Conservation (phyloP, 2,888 invertebrate species). For the Rhingia campestris region DNA sequence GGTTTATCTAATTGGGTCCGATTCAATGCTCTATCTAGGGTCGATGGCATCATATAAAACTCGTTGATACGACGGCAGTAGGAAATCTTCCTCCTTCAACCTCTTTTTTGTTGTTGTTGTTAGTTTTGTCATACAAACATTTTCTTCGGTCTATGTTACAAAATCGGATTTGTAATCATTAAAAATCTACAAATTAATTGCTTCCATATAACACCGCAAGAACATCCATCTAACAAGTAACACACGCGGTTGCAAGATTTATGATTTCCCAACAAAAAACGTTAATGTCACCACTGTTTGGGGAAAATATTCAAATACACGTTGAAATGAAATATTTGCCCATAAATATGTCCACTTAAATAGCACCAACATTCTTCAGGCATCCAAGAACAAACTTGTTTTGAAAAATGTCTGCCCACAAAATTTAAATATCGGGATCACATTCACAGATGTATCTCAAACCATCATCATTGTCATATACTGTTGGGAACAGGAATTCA, state of each 20-base stretch:
- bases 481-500: slow-evolving; percentile 36
- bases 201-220: slow-evolving; percentile 14
- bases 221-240: slow-evolving; percentile 16
- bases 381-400: slow-evolving; percentile 23
- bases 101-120: background rate
- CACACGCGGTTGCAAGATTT: slow-evolving; percentile 54
- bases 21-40: background rate
- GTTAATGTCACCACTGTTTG: slow-evolving; percentile 42
- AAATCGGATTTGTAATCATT: slow-evolving; percentile 34
- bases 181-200: slow-evolving; percentile 39
- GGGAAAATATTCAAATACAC: slow-evolving; percentile 52
- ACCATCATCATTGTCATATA: slow-evolving; percentile 22
- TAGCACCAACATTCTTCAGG: slow-evolving; percentile 53
- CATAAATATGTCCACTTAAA: slow-evolving; percentile 68
- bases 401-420: slow-evolving; percentile 44
- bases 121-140: no score
- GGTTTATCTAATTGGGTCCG: background rate
- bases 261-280: slow-evolving; percentile 61
- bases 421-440: slow-evolving; percentile 70
- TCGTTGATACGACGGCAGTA: background rate
- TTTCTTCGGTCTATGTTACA: background rate
- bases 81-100: background rate
- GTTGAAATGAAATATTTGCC: slow-evolving; percentile 65
- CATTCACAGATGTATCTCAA: slow-evolving; percentile 57
- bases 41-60: background rate